These are phyloP conservation scores for Mactromeris polynyma DNA, from an alignment of 2,888 invertebrate genomes.

Conservation along the genomic window DNA sequence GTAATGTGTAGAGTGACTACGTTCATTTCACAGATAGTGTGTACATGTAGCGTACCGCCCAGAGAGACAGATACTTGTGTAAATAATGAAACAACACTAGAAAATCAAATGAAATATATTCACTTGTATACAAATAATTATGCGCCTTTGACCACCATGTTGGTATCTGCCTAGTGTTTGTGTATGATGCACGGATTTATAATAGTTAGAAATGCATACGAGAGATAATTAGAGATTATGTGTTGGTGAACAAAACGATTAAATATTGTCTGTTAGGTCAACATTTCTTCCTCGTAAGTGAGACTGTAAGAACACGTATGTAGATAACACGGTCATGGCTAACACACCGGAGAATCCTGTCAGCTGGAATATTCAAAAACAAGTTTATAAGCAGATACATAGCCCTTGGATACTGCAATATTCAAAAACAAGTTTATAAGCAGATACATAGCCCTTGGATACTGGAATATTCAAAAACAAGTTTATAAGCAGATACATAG, in stretches of 20 bases:
- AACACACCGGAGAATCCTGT: conserved; percentile 55
- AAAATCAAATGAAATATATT: no score
- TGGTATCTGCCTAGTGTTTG: no score
- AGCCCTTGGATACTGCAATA: background rate
- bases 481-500: background rate
- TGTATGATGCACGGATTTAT: no score
- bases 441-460: background rate
- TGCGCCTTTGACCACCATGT: no score
- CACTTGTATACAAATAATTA: no score
- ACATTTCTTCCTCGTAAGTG: conserved; percentile 33
- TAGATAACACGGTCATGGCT: conserved; percentile 43
- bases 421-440: background rate
- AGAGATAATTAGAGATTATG: no score
- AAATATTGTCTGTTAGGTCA: conserved; percentile 26
- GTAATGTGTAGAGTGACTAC: no score
- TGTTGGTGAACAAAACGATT: background rate
- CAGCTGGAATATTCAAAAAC: conserved; percentile 44
- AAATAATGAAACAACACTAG: no score
- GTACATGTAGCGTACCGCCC: no score
- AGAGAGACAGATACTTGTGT: no score
- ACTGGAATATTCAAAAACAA: background rate
- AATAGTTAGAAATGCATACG: no score
- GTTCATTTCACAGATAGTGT: no score
- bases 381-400: background rate
- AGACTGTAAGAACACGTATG: conserved; percentile 37